Evolutionary conservation across 2,113 vertebrate genomes (phyloP).

Genomic region (Meleagris gallopavo): DNA sequence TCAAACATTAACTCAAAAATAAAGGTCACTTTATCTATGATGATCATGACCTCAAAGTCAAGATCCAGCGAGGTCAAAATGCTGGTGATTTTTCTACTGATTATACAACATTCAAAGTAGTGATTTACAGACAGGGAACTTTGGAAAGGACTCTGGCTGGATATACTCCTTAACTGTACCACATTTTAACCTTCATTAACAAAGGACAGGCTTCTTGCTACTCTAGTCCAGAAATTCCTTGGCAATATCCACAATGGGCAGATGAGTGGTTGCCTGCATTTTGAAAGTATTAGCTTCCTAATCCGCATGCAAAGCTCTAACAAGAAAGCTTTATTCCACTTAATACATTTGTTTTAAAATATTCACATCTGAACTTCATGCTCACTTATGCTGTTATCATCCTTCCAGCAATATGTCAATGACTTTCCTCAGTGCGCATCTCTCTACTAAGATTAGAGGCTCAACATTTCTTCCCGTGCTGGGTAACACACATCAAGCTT

Average conservation of each 20-base stretch:
- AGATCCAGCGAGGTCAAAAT: background rate
- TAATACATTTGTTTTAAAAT: background rate
- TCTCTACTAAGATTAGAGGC: background rate
- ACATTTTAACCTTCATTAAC: background rate
- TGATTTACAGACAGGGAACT: background rate
- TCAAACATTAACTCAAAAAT: background rate
- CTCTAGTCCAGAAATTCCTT: background rate
- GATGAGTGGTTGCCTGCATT: background rate
- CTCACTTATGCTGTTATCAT: background rate
- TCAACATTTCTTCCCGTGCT: background rate
- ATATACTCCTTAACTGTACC: background rate
- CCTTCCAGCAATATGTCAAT: background rate
- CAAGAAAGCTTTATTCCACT: background rate
- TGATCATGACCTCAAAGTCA: fast-evolving
- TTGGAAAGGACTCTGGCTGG: background rate
- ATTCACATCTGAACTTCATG: background rate
- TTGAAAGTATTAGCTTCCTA: background rate
- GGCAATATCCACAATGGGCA: background rate
- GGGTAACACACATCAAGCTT: background rate
- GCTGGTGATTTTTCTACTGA: background rate
- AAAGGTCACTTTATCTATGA: background rate
- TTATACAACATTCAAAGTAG: background rate
- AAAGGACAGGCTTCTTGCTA: background rate
- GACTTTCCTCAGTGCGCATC: background rate
- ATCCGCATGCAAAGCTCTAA: background rate